phyloP scores from a whole-genome alignment of 2,888 invertebrate genomes.

The Phyto melanocephala region DNA sequence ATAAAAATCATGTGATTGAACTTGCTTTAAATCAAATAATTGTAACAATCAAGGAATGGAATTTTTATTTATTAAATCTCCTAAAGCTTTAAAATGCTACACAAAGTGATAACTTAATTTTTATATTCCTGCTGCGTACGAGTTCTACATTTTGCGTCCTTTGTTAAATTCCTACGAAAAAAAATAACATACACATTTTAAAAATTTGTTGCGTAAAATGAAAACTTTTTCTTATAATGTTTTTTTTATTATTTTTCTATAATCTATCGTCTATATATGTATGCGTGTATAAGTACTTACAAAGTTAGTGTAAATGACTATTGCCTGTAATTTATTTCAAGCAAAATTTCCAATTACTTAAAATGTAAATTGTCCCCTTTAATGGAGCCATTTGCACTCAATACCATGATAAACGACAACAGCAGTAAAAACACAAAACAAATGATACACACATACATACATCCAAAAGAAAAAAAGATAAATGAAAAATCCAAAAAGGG shows the following conservation, averaged over 20 bases:
- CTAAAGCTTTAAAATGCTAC: too few species aligned
- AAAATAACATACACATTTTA: too few species aligned
- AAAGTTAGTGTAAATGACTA: neutral
- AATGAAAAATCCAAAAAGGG: neutral
- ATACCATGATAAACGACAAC: neutral
- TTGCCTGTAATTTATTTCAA: constrained; percentile 42
- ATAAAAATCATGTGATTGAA: too few species aligned
- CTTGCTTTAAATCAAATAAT: too few species aligned
- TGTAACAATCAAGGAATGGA: too few species aligned
- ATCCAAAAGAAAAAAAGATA: constrained; percentile 19
- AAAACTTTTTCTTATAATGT: neutral
- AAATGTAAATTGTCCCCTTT: constrained; percentile 49
- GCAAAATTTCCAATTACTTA: constrained; percentile 52
- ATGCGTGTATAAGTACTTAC: neutral
- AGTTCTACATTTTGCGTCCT: too few species aligned
- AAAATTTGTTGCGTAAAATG: too few species aligned
- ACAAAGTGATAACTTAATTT: too few species aligned
- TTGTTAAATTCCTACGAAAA: too few species aligned
- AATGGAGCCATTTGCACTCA: constrained; percentile 45
- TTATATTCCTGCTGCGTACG: neutral
- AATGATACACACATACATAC: neutral
- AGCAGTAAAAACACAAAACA: neutral
- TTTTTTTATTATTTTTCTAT: constrained; percentile 3
- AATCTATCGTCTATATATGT: too few species aligned
- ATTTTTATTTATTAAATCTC: too few species aligned